phyloP scores from a whole-genome alignment of 2,888 invertebrate genomes.

The Sipunculus nudus region DNA sequence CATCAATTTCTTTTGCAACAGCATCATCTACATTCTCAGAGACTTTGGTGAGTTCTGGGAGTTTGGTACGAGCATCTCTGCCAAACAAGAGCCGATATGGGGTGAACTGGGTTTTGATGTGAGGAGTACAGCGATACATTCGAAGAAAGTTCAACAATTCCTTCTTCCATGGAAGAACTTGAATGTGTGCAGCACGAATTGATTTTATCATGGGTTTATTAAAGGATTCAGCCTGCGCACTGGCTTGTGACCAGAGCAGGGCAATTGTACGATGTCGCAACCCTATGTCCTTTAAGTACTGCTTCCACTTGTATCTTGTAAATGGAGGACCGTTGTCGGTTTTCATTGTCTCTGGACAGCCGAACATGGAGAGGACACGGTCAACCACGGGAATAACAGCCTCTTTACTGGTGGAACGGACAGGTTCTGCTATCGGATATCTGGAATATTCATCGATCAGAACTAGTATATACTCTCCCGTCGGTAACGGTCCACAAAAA shows the following conservation, averaged over 20 bases:
- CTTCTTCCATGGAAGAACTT: conserved; percentile 1
- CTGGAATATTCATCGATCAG: conserved; percentile 6
- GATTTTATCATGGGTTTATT: conserved; percentile 32
- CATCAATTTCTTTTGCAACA: no score
- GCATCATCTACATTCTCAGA: no score
- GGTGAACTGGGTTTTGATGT: conserved; percentile 5
- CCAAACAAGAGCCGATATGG: no score
- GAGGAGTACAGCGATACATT: conserved; percentile 13
- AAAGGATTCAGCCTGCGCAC: conserved; percentile 37
- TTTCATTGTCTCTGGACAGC: conserved; percentile 28
- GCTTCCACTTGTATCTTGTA: conserved; percentile 18
- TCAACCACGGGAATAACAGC: conserved; percentile 20
- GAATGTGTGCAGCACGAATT: not conserved
- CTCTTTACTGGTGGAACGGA: conserved; percentile 20
- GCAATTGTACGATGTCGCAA: no score
- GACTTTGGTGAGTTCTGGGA: no score
- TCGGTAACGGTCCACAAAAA: conserved; percentile 13
- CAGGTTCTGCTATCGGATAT: no score
- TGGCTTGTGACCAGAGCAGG: conserved; percentile 40
- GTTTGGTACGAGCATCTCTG: no score
- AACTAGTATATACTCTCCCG: conserved; percentile 3
- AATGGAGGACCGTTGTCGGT: conserved; percentile 39
- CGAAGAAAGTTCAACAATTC: conserved; percentile 14
- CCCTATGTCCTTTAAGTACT: conserved; percentile 31
- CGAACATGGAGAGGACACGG: conserved; percentile 28